Evolutionary conservation across 1,140 invertebrate genomes (phyloP), one percentile per base, ranked within the genome.

Genomic region (Habropoda laboriosa): DNA sequence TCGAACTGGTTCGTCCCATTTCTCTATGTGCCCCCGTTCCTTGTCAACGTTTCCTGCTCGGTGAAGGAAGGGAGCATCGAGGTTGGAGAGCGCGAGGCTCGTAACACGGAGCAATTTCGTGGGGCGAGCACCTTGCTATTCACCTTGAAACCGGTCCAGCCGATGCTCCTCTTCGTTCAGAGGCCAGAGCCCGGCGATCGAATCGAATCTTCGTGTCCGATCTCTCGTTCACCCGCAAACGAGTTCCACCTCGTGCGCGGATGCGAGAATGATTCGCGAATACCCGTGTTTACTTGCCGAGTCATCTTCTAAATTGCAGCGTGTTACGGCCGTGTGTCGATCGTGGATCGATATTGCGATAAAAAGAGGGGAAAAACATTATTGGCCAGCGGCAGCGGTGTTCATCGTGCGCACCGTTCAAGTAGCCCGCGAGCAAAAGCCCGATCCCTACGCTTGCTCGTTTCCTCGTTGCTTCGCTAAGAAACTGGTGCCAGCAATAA

Each of bases 221-320:
- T 86, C 85, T 86, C 77, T 82, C 77, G 71, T 82, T 86, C 84
- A 73, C 47, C 64, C 81, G 83, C 72, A 68, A 86, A 86, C 85
- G 77, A 86, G 85, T 83, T 86, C 72, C 72, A 78, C 67, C 80
- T 57, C 66, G 79, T 60, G 64, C 82, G 71, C 58, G 70, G 84
- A 63, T 82, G 72, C 53, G 73, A 73, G 85, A 86, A 83, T 83
- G 85, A 86, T 86, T 86, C 85, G 81, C 85, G 77, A 73, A 66
- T 83, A 75, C 55, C 75, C 67, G 75, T 86, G 84, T 86, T 86
- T 86, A 86, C 80, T 86, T 79, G 85, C 72, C 80, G 60, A 86
- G 84, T 86, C 77, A 83, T 86, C 84, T 82, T 86, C 77, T 86
- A 86, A 86, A 86, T 86, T 86, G 80, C 83, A 79, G 82, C 84